A percentile compares a stretch with the other conserved stretches of the same genome.
These are phyloP conservation scores for Rhadinocentrus ornatus DNA, from an alignment of 2,797 vertebrate genomes.

Conservation along the genomic window DNA sequence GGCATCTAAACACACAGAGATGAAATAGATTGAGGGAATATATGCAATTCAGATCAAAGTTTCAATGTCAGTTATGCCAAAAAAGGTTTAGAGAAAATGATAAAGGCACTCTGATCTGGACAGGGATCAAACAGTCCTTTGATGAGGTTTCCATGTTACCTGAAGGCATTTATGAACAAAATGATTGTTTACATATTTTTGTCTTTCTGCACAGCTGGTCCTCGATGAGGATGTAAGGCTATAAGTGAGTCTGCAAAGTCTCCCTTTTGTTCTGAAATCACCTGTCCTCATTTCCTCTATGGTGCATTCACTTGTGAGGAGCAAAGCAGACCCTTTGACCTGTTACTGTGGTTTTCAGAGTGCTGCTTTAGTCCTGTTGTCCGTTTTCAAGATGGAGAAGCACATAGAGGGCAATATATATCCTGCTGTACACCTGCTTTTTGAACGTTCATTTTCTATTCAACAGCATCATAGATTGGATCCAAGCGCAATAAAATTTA, in stretches of 20 bases:
- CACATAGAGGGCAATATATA: constrained; percentile 49
- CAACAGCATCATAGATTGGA: constrained; percentile 45
- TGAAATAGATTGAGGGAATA: constrained; percentile 40
- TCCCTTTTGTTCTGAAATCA: constrained; percentile 19
- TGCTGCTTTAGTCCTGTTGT: constrained; percentile 46
- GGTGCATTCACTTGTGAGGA: background rate
- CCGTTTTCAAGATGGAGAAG: constrained; percentile 41
- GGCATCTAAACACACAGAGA: constrained; percentile 51
- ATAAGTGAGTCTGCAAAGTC: constrained; percentile 15
- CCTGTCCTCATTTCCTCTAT: constrained; percentile 12
- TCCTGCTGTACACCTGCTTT: constrained; percentile 37
- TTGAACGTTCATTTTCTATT: background rate
- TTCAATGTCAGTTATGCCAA: constrained; percentile 50
- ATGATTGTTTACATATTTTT: constrained; percentile 69
- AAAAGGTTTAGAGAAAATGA: constrained; percentile 49
- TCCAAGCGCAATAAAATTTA: constrained; percentile 61
- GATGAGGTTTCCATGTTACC: constrained; percentile 38
- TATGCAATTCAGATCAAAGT: constrained; percentile 65
- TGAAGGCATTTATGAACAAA: constrained; percentile 72
- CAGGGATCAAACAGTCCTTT: constrained; percentile 38
- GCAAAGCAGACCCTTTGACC: constrained; percentile 29
- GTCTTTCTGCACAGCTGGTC: constrained; percentile 47
- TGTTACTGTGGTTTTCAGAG: constrained; percentile 40
- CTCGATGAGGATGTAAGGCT: constrained; percentile 9
- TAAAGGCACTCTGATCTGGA: constrained; percentile 51